These are phyloP conservation scores for Petrolisthes manimaculis DNA, from an alignment of 2,888 invertebrate species.

Conservation along the genomic window DNA sequence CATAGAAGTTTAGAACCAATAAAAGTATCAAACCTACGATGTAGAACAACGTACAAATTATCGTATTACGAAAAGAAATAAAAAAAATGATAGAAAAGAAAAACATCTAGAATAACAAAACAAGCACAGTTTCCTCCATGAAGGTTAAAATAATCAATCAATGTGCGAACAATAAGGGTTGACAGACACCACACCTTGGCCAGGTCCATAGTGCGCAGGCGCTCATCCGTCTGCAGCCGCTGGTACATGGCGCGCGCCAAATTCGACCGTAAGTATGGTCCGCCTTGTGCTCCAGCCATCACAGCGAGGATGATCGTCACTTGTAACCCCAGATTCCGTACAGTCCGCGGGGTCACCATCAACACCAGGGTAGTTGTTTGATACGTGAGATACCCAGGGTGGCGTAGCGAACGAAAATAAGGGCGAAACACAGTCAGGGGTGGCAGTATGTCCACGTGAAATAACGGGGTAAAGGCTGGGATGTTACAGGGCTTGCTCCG, in stretches of 20 bases:
- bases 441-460: conserved; percentile 38
- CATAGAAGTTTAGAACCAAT: too few species aligned
- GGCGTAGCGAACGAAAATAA: conserved; percentile 25
- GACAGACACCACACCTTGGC: conserved; percentile 37
- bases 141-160: conserved; percentile 17
- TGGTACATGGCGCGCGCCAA: conserved; percentile 52
- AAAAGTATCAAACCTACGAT: too few species aligned
- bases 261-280: conserved; percentile 50
- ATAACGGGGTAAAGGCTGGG: conserved; percentile 16
- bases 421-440: conserved; percentile 21
- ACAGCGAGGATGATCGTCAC: neutral
- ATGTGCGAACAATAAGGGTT: conserved; percentile 25
- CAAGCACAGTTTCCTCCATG: neutral
- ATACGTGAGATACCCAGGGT: conserved; percentile 24
- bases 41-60: neutral
- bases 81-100: neutral
- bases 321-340: neutral
- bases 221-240: conserved; percentile 49
- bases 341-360: conserved; percentile 11
- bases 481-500: neutral
- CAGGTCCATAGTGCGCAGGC: conserved; percentile 50
- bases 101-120: neutral
- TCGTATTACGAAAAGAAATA: neutral
- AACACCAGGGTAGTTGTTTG: neutral
- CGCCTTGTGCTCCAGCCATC: conserved; percentile 40